Conservation (phyloP, 2,888 invertebrate genomes). For the Meghimatium bilineatum region DNA sequence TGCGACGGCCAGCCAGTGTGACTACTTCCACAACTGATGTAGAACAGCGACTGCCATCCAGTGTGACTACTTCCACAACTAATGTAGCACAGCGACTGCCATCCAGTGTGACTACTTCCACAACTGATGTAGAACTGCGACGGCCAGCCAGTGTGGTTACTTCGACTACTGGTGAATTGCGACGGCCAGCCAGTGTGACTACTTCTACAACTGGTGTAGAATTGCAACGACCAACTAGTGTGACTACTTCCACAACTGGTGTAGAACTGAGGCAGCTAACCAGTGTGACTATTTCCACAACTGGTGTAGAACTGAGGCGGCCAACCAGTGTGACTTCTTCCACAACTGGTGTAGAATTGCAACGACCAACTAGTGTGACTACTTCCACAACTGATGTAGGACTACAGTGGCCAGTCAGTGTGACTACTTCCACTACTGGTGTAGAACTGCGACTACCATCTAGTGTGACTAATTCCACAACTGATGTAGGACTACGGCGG, state of each 20-base stretch:
- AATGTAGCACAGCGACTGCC: slow-evolving; percentile 53
- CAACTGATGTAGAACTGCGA: slow-evolving; percentile 53
- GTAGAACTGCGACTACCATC: slow-evolving; percentile 43
- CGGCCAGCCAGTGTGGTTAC: slow-evolving; percentile 39
- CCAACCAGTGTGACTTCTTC: slow-evolving; percentile 35
- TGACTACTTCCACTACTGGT: slow-evolving; percentile 17
- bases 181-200: slow-evolving; percentile 48
- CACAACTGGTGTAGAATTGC: slow-evolving; percentile 53
- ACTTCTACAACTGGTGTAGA: slow-evolving; percentile 50
- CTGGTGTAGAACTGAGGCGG: slow-evolving; percentile 53
- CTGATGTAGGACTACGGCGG: slow-evolving; percentile 54
- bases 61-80: slow-evolving; percentile 31
- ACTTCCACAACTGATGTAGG: slow-evolving; percentile 51
- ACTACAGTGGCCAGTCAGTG: slow-evolving; percentile 53
- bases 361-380: slow-evolving; percentile 49
- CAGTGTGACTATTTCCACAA: slow-evolving; percentile 30
- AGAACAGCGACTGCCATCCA: slow-evolving; percentile 51
- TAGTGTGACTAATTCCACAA: slow-evolving; percentile 29
- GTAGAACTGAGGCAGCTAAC: slow-evolving; percentile 54
- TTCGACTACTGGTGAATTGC: slow-evolving; percentile 52
- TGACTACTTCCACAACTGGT: slow-evolving; percentile 43
- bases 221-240: slow-evolving; percentile 45
- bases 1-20: slow-evolving; percentile 45
- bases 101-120: slow-evolving; percentile 27
- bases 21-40: slow-evolving; percentile 45